Conservation (phyloP, 2,888 invertebrate species). For the Lacanobia oleracea region DNA sequence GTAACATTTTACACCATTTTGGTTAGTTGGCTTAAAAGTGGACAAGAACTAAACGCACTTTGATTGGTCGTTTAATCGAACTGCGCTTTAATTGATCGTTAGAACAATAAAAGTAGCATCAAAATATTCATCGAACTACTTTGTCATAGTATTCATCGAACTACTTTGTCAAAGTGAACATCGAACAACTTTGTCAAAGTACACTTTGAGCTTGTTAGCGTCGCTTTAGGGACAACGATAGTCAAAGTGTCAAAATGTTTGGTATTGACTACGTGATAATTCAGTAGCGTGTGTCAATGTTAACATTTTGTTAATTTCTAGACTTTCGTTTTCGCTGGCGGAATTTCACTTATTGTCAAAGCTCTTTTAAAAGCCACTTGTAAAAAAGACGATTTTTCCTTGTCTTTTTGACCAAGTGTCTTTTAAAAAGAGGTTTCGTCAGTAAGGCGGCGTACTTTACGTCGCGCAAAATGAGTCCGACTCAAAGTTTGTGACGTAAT, state of each 20-base stretch:
- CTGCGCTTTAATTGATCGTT: too few species aligned
- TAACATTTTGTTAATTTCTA: neutral
- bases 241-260: neutral
- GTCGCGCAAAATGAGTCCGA: neutral
- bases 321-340: too few species aligned
- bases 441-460: neutral
- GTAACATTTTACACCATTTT: too few species aligned
- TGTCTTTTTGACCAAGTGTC: neutral
- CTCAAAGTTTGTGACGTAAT: neutral
- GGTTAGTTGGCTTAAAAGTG: too few species aligned
- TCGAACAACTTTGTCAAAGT: too few species aligned
- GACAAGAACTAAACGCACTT: too few species aligned
- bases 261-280: neutral
- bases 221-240: neutral
- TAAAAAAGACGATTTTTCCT: neutral
- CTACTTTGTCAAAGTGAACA: too few species aligned
- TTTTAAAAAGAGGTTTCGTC: neutral
- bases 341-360: neutral
- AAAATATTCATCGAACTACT: too few species aligned
- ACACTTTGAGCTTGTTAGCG: too few species aligned
- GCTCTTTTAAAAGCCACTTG: neutral
- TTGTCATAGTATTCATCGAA: too few species aligned
- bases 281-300: neutral
- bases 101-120: too few species aligned
- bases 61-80: too few species aligned